Conservation (phyloP, 2,113 vertebrate genomes). For the Tragelaphus strepsiceros region DNA sequence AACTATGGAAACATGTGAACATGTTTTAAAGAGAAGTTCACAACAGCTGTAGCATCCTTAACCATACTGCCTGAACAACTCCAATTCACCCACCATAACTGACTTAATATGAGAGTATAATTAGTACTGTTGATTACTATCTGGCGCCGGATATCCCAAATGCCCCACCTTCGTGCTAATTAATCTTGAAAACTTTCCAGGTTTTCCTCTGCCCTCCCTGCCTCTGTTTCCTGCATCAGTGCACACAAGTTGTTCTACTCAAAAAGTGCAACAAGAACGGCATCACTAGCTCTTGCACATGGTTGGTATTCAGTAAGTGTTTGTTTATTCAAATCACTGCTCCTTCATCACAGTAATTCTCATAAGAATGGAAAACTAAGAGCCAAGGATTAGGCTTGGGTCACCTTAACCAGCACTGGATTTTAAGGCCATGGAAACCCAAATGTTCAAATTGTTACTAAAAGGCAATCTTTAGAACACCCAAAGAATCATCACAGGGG, state of each 20-base stretch:
- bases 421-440: background rate
- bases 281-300: slow-evolving; percentile 36
- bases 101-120: slow-evolving; percentile 61
- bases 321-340: slow-evolving; percentile 50
- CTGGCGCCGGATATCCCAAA: slow-evolving; percentile 68
- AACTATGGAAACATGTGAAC: background rate
- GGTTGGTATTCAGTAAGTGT: slow-evolving; percentile 51
- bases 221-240: slow-evolving; percentile 53
- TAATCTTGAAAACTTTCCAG: slow-evolving; percentile 74
- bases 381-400: background rate
- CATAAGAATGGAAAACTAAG: slow-evolving; percentile 23
- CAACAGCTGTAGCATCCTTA: slow-evolving; percentile 35
- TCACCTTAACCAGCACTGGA: background rate
- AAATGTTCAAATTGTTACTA: background rate
- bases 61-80: background rate
- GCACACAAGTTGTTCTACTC: background rate
- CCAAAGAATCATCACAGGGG: background rate
- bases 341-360: slow-evolving; percentile 37
- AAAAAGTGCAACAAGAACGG: background rate
- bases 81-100: slow-evolving; percentile 56
- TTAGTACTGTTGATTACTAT: slow-evolving; percentile 65
- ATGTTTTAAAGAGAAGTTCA: background rate
- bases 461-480: slow-evolving; percentile 17
- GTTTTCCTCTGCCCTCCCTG: slow-evolving; percentile 26
- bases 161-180: slow-evolving; percentile 67